phyloP scores from a whole-genome alignment of 2,797 vertebrate species.

The Champsocephalus esox region DNA sequence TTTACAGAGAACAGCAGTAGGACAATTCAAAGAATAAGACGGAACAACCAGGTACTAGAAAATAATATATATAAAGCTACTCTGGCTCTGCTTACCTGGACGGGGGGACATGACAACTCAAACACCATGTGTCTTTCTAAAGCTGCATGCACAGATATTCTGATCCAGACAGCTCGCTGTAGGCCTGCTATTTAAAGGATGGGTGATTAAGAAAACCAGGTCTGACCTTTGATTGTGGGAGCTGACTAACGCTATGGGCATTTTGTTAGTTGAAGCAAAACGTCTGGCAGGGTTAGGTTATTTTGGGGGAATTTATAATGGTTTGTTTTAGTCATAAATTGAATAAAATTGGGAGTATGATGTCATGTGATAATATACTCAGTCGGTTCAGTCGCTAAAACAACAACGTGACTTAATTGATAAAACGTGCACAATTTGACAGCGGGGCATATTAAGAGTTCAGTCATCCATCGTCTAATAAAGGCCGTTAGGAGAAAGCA shows the following conservation, averaged over 20 bases:
- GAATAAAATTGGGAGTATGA: conserved; percentile 14
- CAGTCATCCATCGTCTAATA: conserved; percentile 56
- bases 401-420: conserved; percentile 28
- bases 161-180: conserved; percentile 62
- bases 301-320: conserved; percentile 40
- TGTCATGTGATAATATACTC: conserved; percentile 1
- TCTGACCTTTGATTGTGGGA: conserved; percentile 80
- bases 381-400: conserved; percentile 31
- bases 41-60: not conserved
- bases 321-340: conserved; percentile 64
- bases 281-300: conserved; percentile 50
- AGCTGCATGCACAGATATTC: conserved; percentile 60
- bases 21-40: not conserved
- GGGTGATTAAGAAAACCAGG: conserved; percentile 79
- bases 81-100: conserved; percentile 39
- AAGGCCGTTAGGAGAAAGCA: conserved; percentile 41
- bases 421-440: conserved; percentile 54
- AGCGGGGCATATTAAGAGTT: conserved; percentile 42
- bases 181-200: conserved; percentile 79
- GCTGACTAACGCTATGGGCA: conserved; percentile 75
- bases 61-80: conserved; percentile 14
- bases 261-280: conserved; percentile 69
- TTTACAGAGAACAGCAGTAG: not conserved
- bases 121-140: conserved; percentile 51
- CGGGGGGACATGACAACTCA: conserved; percentile 42